Percentiles rank a stretch among this genome's conserved stretches.
Conservation (phyloP, 2,797 vertebrate genomes). For the Pygocentrus nattereri region DNA sequence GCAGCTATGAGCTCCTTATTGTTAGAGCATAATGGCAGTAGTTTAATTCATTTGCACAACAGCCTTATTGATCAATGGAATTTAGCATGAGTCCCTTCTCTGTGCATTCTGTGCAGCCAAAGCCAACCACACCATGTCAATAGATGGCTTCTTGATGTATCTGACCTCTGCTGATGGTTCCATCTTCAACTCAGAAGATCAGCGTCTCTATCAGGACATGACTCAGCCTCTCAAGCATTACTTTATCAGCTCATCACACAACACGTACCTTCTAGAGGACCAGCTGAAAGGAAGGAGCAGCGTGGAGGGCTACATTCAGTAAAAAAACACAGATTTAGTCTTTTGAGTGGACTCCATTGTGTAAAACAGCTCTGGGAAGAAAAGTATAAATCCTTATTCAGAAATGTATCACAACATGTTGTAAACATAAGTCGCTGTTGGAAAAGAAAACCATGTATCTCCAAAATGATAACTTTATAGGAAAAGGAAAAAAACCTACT, state of each 20-base stretch:
- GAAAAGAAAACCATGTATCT: too few relatives aligned
- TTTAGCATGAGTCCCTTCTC: background rate
- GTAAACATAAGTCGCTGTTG: too few relatives aligned
- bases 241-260: slow-evolving; percentile 97
- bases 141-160: slow-evolving; percentile 93
- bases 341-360: background rate
- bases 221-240: slow-evolving; percentile 91
- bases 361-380: background rate
- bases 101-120: slow-evolving; percentile 76
- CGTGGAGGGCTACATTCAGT: slow-evolving; percentile 95
- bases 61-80: slow-evolving; percentile 18
- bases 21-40: background rate
- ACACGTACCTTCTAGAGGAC: slow-evolving; percentile 95
- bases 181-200: slow-evolving; percentile 84
- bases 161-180: slow-evolving; percentile 90
- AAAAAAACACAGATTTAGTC: slow-evolving; percentile 36
- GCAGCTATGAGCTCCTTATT: background rate
- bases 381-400: background rate
- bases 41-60: slow-evolving; percentile 10
- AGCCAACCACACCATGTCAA: slow-evolving; percentile 83
- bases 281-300: slow-evolving; percentile 96
- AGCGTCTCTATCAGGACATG: slow-evolving; percentile 89
- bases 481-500: too few relatives aligned
- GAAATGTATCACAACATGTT: background rate
- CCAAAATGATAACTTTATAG: too few relatives aligned